Evolutionary conservation across 2,113 vertebrate species (phyloP).

Genomic region (Maccullochella peelii): DNA sequence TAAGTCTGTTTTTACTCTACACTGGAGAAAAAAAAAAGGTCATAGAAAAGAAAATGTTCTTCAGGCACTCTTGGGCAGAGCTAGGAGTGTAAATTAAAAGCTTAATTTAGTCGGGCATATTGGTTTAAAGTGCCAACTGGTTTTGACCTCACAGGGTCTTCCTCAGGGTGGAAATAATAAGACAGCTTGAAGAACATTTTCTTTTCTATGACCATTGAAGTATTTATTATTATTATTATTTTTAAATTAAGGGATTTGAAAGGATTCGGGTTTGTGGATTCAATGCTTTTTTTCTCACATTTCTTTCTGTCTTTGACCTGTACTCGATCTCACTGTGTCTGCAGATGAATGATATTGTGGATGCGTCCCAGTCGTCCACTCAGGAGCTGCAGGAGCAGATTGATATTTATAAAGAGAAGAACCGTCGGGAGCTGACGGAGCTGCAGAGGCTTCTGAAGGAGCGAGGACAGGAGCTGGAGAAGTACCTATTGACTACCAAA

Average conservation of each 20-base stretch:
- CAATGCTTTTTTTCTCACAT: neutral
- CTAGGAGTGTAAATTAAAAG: neutral
- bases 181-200: neutral
- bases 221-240: neutral
- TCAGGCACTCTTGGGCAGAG: neutral
- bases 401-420: conserved; percentile 94
- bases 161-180: neutral
- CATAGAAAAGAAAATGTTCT: neutral
- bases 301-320: neutral
- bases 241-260: neutral
- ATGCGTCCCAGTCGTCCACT: conserved; percentile 88
- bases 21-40: neutral
- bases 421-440: conserved; percentile 88
- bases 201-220: neutral
- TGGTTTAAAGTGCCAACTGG: neutral
- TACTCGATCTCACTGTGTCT: conserved; percentile 3
- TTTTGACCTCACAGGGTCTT: neutral
- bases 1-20: neutral
- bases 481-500: conserved; percentile 79
- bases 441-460: conserved; percentile 91
- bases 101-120: neutral
- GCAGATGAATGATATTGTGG: conserved; percentile 93
- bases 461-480: conserved; percentile 90
- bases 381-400: conserved; percentile 94
- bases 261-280: neutral